A percentile compares a stretch with the other conserved stretches of the same genome.
Conservation (phyloP, 2,113 vertebrate genomes). For the Dipodomys stephensi region DNA sequence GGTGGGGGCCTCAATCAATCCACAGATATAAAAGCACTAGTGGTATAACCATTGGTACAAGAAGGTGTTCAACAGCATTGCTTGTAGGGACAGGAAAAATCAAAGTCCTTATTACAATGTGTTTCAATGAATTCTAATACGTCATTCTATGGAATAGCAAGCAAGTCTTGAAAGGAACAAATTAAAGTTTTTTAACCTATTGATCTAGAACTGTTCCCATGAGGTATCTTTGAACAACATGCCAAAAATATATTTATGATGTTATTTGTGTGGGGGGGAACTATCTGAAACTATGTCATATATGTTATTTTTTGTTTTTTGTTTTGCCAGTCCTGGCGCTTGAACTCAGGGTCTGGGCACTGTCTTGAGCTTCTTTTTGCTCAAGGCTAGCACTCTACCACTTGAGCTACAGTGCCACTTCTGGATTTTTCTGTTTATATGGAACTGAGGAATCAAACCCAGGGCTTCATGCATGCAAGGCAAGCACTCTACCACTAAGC, state of each 20-base stretch:
- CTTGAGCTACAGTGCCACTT: too few species aligned
- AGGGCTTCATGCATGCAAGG: too few species aligned
- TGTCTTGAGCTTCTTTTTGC: too few species aligned
- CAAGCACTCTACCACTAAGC: too few species aligned
- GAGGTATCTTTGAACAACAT: background rate
- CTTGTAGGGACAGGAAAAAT: background rate
- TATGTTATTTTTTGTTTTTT: background rate
- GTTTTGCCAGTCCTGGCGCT: too few species aligned
- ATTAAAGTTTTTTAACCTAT: background rate
- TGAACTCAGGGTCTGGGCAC: too few species aligned
- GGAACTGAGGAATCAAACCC: too few species aligned
- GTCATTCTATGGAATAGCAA: background rate
- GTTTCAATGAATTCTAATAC: background rate
- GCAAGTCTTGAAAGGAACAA: background rate
- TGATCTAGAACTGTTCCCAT: background rate
- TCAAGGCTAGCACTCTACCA: too few species aligned
- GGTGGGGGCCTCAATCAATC: too few species aligned
- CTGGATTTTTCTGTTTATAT: too few species aligned
- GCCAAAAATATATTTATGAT: background rate
- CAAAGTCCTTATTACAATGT: background rate
- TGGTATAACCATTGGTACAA: background rate
- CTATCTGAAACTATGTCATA: background rate
- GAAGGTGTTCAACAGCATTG: background rate
- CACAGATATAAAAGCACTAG: too few species aligned
- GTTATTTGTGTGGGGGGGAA: background rate